phyloP scores from a whole-genome alignment of 92 coral and sea anemone species.

The Umimayanthus kanabou region DNA sequence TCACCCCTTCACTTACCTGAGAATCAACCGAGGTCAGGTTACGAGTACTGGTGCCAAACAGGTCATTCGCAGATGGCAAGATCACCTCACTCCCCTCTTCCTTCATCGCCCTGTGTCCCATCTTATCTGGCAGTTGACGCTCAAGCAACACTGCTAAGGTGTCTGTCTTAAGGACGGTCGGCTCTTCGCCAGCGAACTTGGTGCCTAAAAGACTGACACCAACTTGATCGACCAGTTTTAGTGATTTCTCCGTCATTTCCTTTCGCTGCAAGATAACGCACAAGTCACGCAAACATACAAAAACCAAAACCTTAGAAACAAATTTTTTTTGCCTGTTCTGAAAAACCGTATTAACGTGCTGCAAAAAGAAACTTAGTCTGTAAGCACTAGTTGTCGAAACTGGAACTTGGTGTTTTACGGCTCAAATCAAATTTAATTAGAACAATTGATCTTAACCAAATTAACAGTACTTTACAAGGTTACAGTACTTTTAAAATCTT shows the following conservation, averaged over 20 bases:
- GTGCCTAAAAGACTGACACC: constrained; percentile 12
- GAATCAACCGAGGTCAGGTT: constrained; percentile 16
- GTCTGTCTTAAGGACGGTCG: constrained; percentile 16
- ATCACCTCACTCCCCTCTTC: constrained; percentile 7
- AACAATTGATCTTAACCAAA: neutral
- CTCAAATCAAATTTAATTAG: too few relatives aligned
- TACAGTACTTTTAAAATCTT: neutral
- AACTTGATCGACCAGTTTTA: constrained; percentile 24
- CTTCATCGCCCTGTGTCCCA: constrained; percentile 26
- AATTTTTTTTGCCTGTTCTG: neutral
- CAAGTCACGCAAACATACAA: neutral
- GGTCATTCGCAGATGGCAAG: constrained; percentile 19
- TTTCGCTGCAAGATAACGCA: constrained; percentile 13
- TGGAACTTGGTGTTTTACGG: too few relatives aligned
- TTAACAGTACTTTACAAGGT: too few relatives aligned
- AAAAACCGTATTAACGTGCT: too few relatives aligned
- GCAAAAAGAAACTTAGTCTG: too few relatives aligned
- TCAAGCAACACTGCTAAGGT: constrained; percentile 5
- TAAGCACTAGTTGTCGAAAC: too few relatives aligned
- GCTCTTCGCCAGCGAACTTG: constrained; percentile 37
- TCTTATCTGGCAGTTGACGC: constrained; percentile 11
- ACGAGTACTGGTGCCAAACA: neutral
- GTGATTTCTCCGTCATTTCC: constrained; percentile 17
- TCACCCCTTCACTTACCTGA: neutral
- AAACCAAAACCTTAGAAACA: neutral